These are phyloP conservation scores for Epizoanthus illoricatus DNA, from an alignment of 92 coral and sea anemone species.

Conservation along the genomic window DNA sequence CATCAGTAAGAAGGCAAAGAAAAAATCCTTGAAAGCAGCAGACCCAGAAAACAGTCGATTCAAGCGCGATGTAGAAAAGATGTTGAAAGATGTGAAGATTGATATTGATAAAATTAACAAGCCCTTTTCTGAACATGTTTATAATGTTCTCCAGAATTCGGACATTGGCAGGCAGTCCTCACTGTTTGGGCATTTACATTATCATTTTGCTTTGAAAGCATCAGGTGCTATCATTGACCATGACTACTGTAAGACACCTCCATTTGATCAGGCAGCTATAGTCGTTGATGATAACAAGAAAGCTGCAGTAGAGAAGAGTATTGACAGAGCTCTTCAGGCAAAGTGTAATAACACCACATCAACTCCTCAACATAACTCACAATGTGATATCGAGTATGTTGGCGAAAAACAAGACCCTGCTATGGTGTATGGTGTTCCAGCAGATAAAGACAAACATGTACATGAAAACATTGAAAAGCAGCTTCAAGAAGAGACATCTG, in stretches of 20 bases:
- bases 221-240: not conserved
- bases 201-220: not conserved
- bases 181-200: not conserved
- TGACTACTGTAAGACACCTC: not conserved
- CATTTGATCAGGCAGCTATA: not conserved
- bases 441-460: too few relatives aligned
- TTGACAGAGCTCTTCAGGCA: not conserved
- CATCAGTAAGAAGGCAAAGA: too few relatives aligned
- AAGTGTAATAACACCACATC: not conserved
- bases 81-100: not conserved
- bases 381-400: not conserved
- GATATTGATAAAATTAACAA: not conserved
- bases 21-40: not conserved
- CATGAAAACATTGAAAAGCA: slow-evolving; percentile 47
- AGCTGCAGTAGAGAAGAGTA: not conserved
- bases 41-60: not conserved
- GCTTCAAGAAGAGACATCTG: slow-evolving; percentile 40
- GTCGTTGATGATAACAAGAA: not conserved
- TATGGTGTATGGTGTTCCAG: too few relatives aligned
- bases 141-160: not conserved
- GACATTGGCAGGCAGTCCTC: not conserved
- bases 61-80: not conserved
- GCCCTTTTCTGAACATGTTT: slow-evolving; percentile 1
- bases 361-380: not conserved
- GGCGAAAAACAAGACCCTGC: too few relatives aligned